Conservation (phyloP, 1,140 invertebrate genomes). For the Diorhabda sublineata region DNA sequence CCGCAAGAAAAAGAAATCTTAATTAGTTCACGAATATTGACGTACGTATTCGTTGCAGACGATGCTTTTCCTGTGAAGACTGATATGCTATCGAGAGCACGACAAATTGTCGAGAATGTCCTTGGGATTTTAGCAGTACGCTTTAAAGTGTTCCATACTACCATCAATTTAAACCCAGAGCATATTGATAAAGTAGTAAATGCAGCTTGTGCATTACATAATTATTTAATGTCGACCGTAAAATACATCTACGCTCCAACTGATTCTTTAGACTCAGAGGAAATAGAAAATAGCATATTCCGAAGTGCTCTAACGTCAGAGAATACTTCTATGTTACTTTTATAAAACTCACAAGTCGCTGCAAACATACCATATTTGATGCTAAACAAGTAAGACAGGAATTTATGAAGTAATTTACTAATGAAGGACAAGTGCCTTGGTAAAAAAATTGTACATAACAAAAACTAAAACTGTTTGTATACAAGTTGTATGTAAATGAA, state of each 20-base stretch:
- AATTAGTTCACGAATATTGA: conserved; percentile 11
- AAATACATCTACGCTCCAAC: background rate
- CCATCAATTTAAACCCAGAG: conserved; percentile 12
- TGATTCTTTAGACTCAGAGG: conserved; percentile 1
- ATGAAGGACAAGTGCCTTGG: no score
- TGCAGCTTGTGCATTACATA: conserved; percentile 8
- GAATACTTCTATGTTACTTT: background rate
- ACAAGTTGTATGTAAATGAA: no score
- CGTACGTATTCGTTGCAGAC: conserved; percentile 38
- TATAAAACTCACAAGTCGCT: background rate
- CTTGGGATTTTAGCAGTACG: conserved; percentile 11
- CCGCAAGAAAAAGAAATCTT: background rate
- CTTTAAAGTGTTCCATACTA: conserved; percentile 14
- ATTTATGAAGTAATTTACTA: no score
- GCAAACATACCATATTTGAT: background rate
- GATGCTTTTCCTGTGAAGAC: conserved; percentile 47
- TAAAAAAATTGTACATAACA: no score
- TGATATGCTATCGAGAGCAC: conserved; percentile 30
- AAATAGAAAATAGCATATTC: background rate
- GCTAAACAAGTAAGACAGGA: no score
- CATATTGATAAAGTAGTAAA: conserved; percentile 13
- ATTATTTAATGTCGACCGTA: conserved; percentile 14
- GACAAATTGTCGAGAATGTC: conserved; percentile 10
- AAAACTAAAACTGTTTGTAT: no score
- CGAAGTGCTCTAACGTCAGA: background rate